phyloP scores from a whole-genome alignment of 2,113 vertebrate genomes.

The Ondatra zibethicus region DNA sequence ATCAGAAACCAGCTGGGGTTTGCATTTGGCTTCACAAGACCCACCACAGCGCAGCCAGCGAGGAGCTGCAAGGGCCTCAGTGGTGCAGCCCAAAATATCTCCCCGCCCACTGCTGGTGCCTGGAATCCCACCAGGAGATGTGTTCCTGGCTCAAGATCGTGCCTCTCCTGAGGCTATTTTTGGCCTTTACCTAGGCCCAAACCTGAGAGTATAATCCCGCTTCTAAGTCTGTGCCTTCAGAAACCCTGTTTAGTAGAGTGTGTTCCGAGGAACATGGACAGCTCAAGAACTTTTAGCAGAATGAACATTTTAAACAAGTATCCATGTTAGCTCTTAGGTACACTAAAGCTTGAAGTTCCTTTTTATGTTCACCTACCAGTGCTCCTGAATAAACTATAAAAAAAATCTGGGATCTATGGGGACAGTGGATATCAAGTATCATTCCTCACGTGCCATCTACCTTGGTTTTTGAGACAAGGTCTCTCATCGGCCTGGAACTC shows the following conservation, averaged over 20 bases:
- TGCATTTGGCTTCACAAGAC: neutral
- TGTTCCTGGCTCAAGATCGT: neutral
- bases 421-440: neutral
- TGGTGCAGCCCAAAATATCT: neutral
- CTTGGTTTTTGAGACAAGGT: neutral
- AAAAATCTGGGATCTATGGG: neutral
- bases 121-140: constrained; percentile 9
- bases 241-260: neutral
- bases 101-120: neutral
- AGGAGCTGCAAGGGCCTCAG: neutral
- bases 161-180: neutral
- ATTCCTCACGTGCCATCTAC: neutral
- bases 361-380: neutral
- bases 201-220: neutral
- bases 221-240: neutral
- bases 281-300: neutral
- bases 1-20: neutral
- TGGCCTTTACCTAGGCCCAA: neutral
- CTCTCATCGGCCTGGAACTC: neutral
- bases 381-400: neutral
- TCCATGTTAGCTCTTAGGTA: neutral
- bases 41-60: neutral
- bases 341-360: neutral
- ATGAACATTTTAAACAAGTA: neutral
- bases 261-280: neutral